A percentile compares a stretch with the other conserved stretches of the same genome.
These are phyloP conservation scores for Dipodomys spectabilis DNA, from an alignment of 2,113 vertebrate genomes.

Conservation along the genomic window DNA sequence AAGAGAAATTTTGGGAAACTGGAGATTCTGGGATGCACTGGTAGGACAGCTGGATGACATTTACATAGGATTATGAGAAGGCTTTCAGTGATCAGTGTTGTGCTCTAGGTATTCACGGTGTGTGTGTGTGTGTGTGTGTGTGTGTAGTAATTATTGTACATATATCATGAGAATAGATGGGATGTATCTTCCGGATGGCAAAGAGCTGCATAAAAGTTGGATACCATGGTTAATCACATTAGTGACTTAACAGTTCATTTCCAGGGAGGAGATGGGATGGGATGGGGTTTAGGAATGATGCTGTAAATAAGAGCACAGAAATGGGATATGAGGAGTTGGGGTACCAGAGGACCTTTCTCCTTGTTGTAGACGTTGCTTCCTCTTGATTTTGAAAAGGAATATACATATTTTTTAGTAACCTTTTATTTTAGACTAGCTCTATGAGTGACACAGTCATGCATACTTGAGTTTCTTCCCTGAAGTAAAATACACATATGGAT, in stretches of 20 bases:
- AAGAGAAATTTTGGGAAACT: conserved; percentile 22
- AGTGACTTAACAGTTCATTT: not conserved
- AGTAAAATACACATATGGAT: not conserved
- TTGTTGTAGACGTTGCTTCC: not conserved
- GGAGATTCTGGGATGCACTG: not conserved
- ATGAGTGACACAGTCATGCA: not conserved
- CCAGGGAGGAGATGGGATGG: not conserved
- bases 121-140: no score
- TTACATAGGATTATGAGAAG: not conserved
- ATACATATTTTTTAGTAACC: not conserved
- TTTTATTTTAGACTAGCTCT: not conserved
- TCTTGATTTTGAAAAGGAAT: not conserved
- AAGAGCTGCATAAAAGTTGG: not conserved
- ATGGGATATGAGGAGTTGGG: not conserved
- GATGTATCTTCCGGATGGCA: not conserved
- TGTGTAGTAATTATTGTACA: not conserved
- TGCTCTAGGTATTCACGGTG: not conserved
- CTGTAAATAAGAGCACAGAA: not conserved
- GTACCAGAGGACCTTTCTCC: not conserved
- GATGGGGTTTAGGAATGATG: not conserved
- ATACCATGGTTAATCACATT: not conserved
- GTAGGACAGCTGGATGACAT: not conserved
- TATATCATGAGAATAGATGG: not conserved
- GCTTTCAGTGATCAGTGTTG: no score
- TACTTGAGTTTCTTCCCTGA: not conserved